These are phyloP conservation scores for Orthosia gracilis DNA, from an alignment of 2,888 invertebrate species.

Conservation along the genomic window DNA sequence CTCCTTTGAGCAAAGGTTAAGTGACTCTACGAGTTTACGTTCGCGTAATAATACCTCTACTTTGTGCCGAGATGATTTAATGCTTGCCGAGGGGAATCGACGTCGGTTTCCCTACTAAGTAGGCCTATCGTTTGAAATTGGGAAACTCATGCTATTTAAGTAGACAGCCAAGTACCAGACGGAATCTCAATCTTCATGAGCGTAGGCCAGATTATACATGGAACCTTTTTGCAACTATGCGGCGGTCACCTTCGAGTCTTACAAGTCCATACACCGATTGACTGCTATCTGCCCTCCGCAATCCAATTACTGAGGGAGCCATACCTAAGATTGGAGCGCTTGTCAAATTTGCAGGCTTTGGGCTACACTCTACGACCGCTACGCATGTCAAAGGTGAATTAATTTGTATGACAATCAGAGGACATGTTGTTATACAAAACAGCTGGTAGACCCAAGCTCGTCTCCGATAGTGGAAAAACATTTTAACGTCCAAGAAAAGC, in stretches of 20 bases:
- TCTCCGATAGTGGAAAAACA: not conserved
- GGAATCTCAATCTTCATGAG: not conserved
- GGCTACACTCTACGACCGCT: slow-evolving; percentile 20
- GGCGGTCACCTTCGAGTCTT: slow-evolving; percentile 9
- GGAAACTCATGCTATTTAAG: slow-evolving; percentile 28
- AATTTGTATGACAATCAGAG: slow-evolving; percentile 23
- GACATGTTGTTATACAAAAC: slow-evolving; percentile 13
- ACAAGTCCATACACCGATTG: slow-evolving; percentile 28
- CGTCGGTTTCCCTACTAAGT: slow-evolving; percentile 18
- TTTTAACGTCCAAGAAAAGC: not conserved
- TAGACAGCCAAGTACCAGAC: not conserved
- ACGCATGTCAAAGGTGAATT: slow-evolving; percentile 40
- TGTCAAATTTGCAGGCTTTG: slow-evolving; percentile 42
- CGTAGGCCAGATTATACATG: not conserved
- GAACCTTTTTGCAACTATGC: not conserved
- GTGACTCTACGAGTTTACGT: slow-evolving; percentile 54
- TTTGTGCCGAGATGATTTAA: slow-evolving; percentile 46
- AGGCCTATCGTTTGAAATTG: slow-evolving; percentile 9
- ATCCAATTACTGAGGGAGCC: slow-evolving; percentile 36
- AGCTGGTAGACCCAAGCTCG: not conserved
- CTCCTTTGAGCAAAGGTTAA: slow-evolving; percentile 56
- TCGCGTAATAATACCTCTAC: slow-evolving; percentile 50
- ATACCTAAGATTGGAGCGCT: slow-evolving; percentile 32
- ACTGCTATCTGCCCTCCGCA: slow-evolving; percentile 34
- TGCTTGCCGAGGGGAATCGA: slow-evolving; percentile 29